A percentile compares a stretch with the other conserved stretches of the same genome.
phyloP scores from a whole-genome alignment of 2,888 invertebrate species.

The Elgonia sp. region DNA sequence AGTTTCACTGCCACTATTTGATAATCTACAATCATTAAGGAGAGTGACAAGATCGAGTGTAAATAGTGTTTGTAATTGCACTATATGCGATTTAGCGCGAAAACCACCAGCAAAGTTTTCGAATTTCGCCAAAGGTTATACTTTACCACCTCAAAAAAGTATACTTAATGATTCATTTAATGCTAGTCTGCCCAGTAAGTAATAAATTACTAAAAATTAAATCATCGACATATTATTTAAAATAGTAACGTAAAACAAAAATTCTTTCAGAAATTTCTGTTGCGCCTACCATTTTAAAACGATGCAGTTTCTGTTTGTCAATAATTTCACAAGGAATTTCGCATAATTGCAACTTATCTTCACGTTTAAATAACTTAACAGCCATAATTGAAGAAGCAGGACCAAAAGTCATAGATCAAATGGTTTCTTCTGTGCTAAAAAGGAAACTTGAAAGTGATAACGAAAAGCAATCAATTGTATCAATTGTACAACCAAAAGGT shows the following conservation, averaged over 20 bases:
- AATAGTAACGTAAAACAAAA: not conserved
- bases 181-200: not conserved
- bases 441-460: not conserved
- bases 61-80: not conserved
- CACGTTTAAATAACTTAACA: conserved; percentile 16
- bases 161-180: not conserved
- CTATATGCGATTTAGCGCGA: not conserved
- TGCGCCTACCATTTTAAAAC: conserved; percentile 2
- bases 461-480: not conserved
- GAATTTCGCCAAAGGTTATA: not conserved
- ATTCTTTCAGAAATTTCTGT: not conserved
- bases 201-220: not conserved
- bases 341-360: conserved; percentile 32
- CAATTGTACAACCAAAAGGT: conserved; percentile 22
- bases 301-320: conserved; percentile 28
- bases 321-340: conserved; percentile 22
- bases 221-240: not conserved
- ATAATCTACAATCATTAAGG: not conserved
- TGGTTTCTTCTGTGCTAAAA: too few species aligned
- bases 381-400: not conserved
- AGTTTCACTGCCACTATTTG: not conserved
- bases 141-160: too few species aligned
- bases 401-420: too few species aligned
- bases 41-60: not conserved
- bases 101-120: not conserved